Percentiles rank a stretch among this genome's conserved stretches.
These are phyloP conservation scores for Camelus dromedarius DNA, from an alignment of 2,113 vertebrate genomes.

Conservation along the genomic window DNA sequence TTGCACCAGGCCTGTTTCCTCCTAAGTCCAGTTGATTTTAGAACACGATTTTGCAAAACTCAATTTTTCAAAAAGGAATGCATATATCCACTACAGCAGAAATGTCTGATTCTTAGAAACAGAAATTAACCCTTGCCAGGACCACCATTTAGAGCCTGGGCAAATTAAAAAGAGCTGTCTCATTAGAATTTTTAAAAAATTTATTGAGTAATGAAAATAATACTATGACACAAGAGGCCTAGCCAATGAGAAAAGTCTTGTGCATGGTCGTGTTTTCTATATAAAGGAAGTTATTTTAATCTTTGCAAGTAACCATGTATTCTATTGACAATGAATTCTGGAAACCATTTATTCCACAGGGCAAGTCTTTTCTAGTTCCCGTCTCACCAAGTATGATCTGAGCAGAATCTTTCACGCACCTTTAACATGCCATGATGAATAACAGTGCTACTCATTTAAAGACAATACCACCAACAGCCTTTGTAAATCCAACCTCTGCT, in stretches of 20 bases:
- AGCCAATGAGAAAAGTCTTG: neutral
- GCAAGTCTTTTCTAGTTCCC: neutral
- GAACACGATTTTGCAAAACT: slow-evolving; percentile 21
- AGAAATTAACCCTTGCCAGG: neutral
- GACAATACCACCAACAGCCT: neutral
- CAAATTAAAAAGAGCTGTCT: neutral
- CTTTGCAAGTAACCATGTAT: neutral
- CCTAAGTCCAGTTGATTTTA: slow-evolving; percentile 4
- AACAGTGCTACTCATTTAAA: neutral
- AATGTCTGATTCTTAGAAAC: slow-evolving; percentile 30
- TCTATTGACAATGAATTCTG: slow-evolving; percentile 15
- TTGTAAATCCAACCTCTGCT: neutral
- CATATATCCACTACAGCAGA: neutral
- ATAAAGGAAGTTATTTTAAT: neutral
- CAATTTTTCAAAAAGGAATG: neutral
- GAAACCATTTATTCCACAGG: slow-evolving; percentile 37
- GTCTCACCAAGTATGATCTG: neutral
- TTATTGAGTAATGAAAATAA: neutral
- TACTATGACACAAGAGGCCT: neutral
- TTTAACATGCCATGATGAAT: neutral
- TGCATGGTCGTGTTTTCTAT: neutral
- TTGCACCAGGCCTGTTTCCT: neutral
- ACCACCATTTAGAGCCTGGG: neutral
- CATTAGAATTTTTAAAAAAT: neutral
- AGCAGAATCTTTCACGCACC: neutral